Evolutionary conservation across 1,140 invertebrate species (phyloP).

Genomic region (Neodiprion lecontei): DNA sequence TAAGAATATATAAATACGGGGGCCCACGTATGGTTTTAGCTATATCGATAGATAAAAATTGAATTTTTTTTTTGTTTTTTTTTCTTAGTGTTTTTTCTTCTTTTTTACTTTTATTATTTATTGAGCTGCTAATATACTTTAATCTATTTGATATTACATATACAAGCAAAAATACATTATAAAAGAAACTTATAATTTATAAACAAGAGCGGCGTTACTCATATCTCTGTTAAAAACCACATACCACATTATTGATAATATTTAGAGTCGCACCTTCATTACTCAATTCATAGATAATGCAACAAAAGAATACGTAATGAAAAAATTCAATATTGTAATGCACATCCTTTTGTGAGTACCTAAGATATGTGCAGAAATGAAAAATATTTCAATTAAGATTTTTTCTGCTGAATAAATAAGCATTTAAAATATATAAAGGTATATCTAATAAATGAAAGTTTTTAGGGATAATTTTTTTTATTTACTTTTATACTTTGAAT

Average conservation of each 20-base stretch:
- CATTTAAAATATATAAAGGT: background rate
- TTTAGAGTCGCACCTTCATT: too few relatives aligned
- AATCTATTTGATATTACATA: conserved; percentile 31
- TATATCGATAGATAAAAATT: conserved; percentile 50
- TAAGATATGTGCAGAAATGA: background rate
- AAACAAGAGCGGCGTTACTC: too few relatives aligned
- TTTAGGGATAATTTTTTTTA: background rate
- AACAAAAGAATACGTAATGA: too few relatives aligned
- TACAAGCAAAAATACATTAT: conserved; percentile 36
- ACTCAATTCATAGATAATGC: too few relatives aligned
- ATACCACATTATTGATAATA: too few relatives aligned
- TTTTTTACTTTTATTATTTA: conserved; percentile 23
- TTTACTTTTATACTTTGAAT: too few relatives aligned
- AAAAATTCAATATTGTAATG: background rate
- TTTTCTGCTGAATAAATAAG: background rate
- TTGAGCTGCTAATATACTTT: background rate
- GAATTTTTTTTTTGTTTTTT: conserved; percentile 40
- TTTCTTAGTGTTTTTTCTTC: conserved; percentile 34
- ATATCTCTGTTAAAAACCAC: too few relatives aligned
- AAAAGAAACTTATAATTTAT: conserved; percentile 15
- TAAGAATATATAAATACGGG: conserved; percentile 56
- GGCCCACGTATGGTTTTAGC: conserved; percentile 47
- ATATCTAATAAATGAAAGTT: background rate
- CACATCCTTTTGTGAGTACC: background rate
- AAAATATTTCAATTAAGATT: background rate